Percentiles rank a stretch among this genome's conserved stretches.
Evolutionary conservation across 2,113 vertebrate species (phyloP).

Genomic region (Noturus placidus): DNA sequence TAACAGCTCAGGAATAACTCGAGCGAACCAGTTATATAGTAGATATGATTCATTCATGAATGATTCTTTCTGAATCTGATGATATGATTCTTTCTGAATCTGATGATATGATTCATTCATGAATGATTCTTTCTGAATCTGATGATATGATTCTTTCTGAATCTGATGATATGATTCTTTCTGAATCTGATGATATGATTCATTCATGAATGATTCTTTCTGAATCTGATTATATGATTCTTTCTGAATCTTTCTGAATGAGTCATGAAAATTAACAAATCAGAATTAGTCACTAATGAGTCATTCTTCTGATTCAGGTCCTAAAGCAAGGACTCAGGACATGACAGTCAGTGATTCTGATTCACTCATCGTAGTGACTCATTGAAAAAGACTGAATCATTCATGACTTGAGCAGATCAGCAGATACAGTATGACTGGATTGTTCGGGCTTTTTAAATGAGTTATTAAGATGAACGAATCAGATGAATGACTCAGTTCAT

Average conservation of each 20-base stretch:
- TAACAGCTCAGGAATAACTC: not conserved
- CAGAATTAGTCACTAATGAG: not conserved
- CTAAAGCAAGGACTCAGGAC: not conserved
- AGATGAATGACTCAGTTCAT: constrained; percentile 19
- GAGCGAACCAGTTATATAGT: not conserved
- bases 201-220: not conserved
- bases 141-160: too few species aligned
- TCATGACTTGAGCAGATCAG: not conserved
- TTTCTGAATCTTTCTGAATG: not conserved
- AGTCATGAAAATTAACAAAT: not conserved
- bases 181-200: too few species aligned
- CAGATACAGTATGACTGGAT: too few species aligned
- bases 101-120: too few species aligned
- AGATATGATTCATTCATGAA: not conserved
- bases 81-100: not conserved
- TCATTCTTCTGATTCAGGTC: not conserved
- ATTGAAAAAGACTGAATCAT: not conserved
- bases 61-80: not conserved
- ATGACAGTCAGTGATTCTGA: not conserved
- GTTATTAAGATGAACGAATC: not conserved
- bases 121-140: too few species aligned
- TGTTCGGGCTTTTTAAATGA: not conserved
- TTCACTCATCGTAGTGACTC: not conserved
- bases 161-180: too few species aligned
- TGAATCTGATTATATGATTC: too few species aligned